Evolutionary conservation across 2,113 vertebrate genomes (phyloP), one percentile per base, ranked within the genome.

Genomic region (Apaloderma vittatum): DNA sequence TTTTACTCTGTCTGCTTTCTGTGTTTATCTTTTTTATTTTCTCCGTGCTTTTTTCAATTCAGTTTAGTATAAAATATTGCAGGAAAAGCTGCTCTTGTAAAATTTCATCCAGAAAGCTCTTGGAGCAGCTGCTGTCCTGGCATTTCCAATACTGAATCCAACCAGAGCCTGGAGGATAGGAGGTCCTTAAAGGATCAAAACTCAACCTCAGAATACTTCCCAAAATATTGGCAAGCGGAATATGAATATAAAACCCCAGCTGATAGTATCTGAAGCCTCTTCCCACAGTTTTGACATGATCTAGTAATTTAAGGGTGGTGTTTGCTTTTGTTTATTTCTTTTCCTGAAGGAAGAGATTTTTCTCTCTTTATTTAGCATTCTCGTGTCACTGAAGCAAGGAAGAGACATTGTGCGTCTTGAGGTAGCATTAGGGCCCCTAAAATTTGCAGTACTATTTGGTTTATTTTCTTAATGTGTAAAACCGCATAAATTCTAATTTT

Each of bases 101-200:
- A 93, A 78, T 92, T 91, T 57, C 55, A 78, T 71, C 76, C 75
- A 84, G 30, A 66, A 67, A 86, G 55, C 73, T 94, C 32, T 71
- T 1, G 1, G 63, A 94, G 55, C 71, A 94, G 61, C 85, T 94
- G 67, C 85, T 93, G 76, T 74, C 68, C 76, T 84, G 88, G 74
- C 59, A 32, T 80, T 96, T 88, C 72, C 85, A 82, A 21, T 54
- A 32, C 43, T 8, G 73, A 96, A 49, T 81, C 88, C 89, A 61
- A 63, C 75, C 65, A 72, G 61, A 88, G 63, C 51, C 23, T 15
- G 6, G 57, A 29, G 90, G 72, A 72, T 68, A 78, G 79, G 72
- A 78, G 57, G 73, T 92, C 76, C 88, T 84, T 75, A 75, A 88
- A 77, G 82, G 79, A 94, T 92, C 68, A 92, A 86, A 93, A 72